A percentile compares a stretch with the other conserved stretches of the same genome.
These are phyloP conservation scores for Sarcophaga rosellei DNA, from an alignment of 2,888 invertebrate genomes.

Conservation along the genomic window DNA sequence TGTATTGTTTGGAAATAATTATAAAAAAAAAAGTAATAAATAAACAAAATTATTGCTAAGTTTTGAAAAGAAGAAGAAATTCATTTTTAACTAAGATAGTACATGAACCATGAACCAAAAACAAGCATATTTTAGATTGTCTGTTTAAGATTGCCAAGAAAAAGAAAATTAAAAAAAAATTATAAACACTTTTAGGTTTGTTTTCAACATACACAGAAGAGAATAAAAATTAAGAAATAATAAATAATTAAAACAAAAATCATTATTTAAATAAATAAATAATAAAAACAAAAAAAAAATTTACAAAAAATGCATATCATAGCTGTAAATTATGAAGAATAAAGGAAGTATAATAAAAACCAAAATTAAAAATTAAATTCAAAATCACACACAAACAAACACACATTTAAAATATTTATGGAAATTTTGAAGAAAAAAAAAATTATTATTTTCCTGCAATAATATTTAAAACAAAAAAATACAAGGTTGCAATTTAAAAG, in stretches of 20 bases:
- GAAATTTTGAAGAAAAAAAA: constrained; percentile 31
- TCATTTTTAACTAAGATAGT: too few species aligned
- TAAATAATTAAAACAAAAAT: too few species aligned
- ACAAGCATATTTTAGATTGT: constrained; percentile 63
- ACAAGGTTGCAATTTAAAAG: constrained; percentile 67
- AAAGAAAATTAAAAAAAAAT: constrained; percentile 19
- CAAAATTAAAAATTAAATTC: constrained; percentile 37
- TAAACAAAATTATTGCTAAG: constrained; percentile 13
- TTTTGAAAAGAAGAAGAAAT: too few species aligned
- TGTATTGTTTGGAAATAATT: background rate
- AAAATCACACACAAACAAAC: constrained; percentile 2
- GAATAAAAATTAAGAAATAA: constrained; percentile 2
- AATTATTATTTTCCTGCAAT: constrained; percentile 52
- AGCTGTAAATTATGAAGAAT: constrained; percentile 86
- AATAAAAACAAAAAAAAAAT: constrained; percentile 54
- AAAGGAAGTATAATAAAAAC: constrained; percentile 34
- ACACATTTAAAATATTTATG: background rate
- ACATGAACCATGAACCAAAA: constrained; percentile 25
- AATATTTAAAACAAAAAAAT: constrained; percentile 24
- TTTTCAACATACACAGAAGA: constrained; percentile 37
- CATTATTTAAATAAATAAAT: constrained; percentile 36
- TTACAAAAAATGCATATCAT: constrained; percentile 90
- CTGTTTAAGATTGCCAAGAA: constrained; percentile 41
- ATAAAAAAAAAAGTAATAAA: constrained; percentile 18
- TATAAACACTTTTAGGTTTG: constrained; percentile 27